Percentiles rank a stretch among this genome's conserved stretches.
Conservation (phyloP, 1,140 invertebrate species). For the Anagrus nilaparvatae region DNA sequence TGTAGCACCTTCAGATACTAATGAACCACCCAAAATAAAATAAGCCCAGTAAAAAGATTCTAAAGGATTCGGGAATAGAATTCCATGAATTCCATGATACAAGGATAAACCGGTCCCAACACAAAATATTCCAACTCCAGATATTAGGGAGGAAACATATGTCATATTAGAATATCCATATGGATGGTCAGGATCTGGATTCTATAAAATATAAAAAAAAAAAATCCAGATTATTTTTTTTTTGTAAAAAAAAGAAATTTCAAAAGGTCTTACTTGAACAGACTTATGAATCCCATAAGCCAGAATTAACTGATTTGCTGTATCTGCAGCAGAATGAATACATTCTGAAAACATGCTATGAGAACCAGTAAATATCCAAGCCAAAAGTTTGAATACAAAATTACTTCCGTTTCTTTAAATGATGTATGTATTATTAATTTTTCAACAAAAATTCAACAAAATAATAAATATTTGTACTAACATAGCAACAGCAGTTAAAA, state of each 20-base stretch:
- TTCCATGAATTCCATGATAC: slow-evolving; percentile 89
- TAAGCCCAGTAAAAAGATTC: slow-evolving; percentile 86
- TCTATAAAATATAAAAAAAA: slow-evolving; percentile 40
- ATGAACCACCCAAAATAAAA: slow-evolving; percentile 75
- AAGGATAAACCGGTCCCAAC: slow-evolving; percentile 90
- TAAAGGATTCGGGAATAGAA: slow-evolving; percentile 67
- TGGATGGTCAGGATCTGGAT: slow-evolving; percentile 76
- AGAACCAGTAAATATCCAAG: slow-evolving; percentile 90
- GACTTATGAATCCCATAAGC: slow-evolving; percentile 94
- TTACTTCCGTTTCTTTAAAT: slow-evolving; percentile 77
- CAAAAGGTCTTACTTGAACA: slow-evolving; percentile 55
- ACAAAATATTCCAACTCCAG: slow-evolving; percentile 96
- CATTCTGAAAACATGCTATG: slow-evolving; percentile 96
- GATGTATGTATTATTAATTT: slow-evolving; percentile 19
- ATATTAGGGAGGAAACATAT: slow-evolving; percentile 94
- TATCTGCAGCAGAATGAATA: slow-evolving; percentile 94
- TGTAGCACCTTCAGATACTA: slow-evolving; percentile 88
- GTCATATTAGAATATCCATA: slow-evolving; percentile 96
- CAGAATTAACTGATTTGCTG: slow-evolving; percentile 89
- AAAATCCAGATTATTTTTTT: slow-evolving; percentile 42
- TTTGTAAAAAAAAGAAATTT: slow-evolving; percentile 49
- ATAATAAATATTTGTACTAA: slow-evolving; percentile 45
- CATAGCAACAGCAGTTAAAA: slow-evolving; percentile 75
- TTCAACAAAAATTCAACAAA: slow-evolving; percentile 1
- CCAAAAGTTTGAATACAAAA: slow-evolving; percentile 80